Evolutionary conservation across 1,140 invertebrate genomes (phyloP), one percentile per base, ranked within the genome.

Genomic region (Phymorhynchus buccinoides): DNA sequence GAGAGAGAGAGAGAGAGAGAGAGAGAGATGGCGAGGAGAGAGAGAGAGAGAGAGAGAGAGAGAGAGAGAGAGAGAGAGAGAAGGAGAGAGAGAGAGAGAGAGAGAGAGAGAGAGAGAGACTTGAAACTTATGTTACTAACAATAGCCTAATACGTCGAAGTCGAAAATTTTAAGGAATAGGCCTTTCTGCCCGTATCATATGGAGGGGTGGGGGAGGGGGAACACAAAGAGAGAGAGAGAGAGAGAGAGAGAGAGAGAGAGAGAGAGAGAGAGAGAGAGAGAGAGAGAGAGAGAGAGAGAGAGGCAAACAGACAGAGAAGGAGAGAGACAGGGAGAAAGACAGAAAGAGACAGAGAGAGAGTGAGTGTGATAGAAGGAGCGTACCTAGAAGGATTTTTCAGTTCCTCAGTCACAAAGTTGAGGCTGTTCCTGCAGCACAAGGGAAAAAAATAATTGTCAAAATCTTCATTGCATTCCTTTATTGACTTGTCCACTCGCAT

Each of bases 391-490:
- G 86, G 86, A 48, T 87, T 97, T 93, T 99, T 98, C 82, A 99
- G 93, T 94, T 99, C 98, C 93, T 99, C 98, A 89, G 99, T 98
- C 84, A 99, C 98, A 93, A 87, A 89, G 71, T 88, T 88, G 37
- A 88, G 73, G 48, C 85, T 86, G 48, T 88, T 88, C 87, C 87
- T 88, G 84, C 81, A 84, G 75, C 6, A 9, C 3, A 32, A 16
- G n/a, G n/a, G n/a, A 18, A 18, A 9, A 52, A 52, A 52, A 52
- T 18, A 52, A 52, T 14, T 18, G 48, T 52, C 48, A 52, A 18
- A 14, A 14, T 2, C 22, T 52, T 52, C 22, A 2, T 1, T 52
- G 12, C 22, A 52, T 52, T 52, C 22, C 2, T 18, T 52, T 52
- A 52, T 52, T 52, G 12, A 52, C 22, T 52, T 52, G n/a, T n/a